Percentiles rank a stretch among this genome's conserved stretches.
These are phyloP conservation scores for Pipistrellus kuhlii DNA, from an alignment of 2,797 vertebrate species.

Conservation along the genomic window DNA sequence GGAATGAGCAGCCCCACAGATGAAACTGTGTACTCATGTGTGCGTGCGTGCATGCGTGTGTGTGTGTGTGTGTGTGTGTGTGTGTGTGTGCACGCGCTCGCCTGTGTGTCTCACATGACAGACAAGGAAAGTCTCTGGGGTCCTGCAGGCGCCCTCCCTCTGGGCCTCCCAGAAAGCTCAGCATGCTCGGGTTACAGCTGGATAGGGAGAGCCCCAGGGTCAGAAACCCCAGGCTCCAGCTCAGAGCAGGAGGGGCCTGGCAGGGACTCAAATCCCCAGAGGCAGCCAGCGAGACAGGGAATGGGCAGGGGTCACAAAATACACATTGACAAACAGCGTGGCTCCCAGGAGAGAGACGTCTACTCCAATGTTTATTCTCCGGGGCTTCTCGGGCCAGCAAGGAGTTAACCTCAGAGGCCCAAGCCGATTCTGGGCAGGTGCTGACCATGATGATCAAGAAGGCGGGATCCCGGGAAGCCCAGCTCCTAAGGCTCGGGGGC, in stretches of 20 bases:
- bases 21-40: not conserved
- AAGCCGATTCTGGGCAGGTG: not conserved
- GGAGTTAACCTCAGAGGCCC: slow-evolving; percentile 58
- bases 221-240: not conserved
- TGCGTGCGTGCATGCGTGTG: not conserved
- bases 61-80: not conserved
- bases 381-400: not conserved
- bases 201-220: not conserved
- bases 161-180: not conserved
- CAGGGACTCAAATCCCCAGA: not conserved
- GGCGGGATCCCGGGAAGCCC: not conserved
- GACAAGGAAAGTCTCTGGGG: not conserved
- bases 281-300: not conserved
- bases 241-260: not conserved
- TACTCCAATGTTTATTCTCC: not conserved
- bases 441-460: not conserved
- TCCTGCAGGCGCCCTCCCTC: not conserved
- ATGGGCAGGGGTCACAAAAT: not conserved
- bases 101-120: not conserved
- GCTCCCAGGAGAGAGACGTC: not conserved
- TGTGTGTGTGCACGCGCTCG: too few relatives aligned
- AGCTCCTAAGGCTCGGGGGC: fast-evolving
- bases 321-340: not conserved
- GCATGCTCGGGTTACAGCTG: slow-evolving; percentile 17
- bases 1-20: not conserved